phyloP scores from a whole-genome alignment of 2,888 invertebrate genomes.

The Aethes cnicana region DNA sequence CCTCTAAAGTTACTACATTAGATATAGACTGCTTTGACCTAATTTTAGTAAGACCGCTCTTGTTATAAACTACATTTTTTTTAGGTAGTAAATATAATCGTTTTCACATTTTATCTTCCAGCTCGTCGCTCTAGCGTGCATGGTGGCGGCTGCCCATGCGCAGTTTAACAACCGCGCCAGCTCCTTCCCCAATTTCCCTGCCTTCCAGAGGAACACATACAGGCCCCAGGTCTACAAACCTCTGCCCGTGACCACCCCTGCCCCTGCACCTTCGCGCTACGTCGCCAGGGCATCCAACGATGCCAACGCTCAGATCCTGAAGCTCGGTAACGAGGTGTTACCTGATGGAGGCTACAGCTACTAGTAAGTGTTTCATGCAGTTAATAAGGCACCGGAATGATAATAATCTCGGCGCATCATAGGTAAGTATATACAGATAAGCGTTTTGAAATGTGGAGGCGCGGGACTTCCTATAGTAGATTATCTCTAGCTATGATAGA shows the following conservation, averaged over 20 bases:
- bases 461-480: no score
- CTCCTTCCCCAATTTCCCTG: conserved; percentile 27
- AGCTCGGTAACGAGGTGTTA: conserved; percentile 66
- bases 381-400: no score
- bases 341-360: conserved; percentile 81
- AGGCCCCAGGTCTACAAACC: conserved; percentile 16
- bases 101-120: conserved; percentile 5
- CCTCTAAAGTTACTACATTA: no score
- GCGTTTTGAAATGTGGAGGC: no score
- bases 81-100: no score
- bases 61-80: no score
- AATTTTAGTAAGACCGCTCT: no score
- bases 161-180: conserved; percentile 22
- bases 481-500: no score
- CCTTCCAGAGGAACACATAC: conserved; percentile 4
- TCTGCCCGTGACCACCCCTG: not conserved
- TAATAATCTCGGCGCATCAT: no score
- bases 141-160: conserved; percentile 17
- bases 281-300: conserved; percentile 36
- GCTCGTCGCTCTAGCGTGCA: conserved; percentile 29
- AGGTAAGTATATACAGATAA: no score
- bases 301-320: conserved; percentile 57
- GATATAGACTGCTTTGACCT: no score
- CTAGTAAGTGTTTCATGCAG: conserved; percentile 73
- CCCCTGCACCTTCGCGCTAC: conserved; percentile 25